Evolutionary conservation across 2,797 vertebrate species (phyloP).

Genomic region (Oophaga sylvatica): DNA sequence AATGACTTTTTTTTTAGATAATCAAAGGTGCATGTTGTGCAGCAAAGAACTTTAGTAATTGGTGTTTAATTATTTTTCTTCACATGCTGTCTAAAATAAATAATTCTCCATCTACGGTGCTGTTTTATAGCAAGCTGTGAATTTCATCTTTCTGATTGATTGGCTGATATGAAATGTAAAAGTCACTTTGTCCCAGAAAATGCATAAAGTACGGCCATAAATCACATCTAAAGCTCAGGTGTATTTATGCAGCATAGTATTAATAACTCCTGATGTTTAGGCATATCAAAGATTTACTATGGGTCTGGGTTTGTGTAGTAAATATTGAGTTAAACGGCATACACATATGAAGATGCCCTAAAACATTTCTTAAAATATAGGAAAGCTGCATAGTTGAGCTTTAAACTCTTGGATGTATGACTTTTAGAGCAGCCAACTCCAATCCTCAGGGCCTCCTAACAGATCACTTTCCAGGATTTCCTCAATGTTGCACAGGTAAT

Average conservation of each 20-base stretch:
- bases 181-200: slow-evolving; percentile 25
- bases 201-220: not conserved
- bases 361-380: too few species aligned
- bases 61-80: slow-evolving; percentile 16
- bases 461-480: too few species aligned
- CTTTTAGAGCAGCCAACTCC: too few species aligned
- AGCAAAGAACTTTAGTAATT: not conserved
- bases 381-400: too few species aligned
- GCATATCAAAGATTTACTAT: not conserved
- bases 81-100: not conserved
- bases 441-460: too few species aligned
- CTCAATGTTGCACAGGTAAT: too few species aligned
- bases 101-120: not conserved
- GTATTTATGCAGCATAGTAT: too few species aligned
- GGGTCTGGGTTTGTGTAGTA: not conserved
- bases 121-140: slow-evolving; percentile 45
- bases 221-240: not conserved
- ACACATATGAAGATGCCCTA: too few species aligned
- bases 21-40: not conserved
- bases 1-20: not conserved
- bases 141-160: slow-evolving; percentile 26
- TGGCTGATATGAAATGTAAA: slow-evolving; percentile 32
- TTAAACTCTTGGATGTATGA: too few species aligned
- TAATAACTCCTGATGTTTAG: not conserved
- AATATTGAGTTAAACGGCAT: too few species aligned